Evolutionary conservation across 1,140 invertebrate genomes (phyloP).

Genomic region (Gonioctena quinquepunctata): DNA sequence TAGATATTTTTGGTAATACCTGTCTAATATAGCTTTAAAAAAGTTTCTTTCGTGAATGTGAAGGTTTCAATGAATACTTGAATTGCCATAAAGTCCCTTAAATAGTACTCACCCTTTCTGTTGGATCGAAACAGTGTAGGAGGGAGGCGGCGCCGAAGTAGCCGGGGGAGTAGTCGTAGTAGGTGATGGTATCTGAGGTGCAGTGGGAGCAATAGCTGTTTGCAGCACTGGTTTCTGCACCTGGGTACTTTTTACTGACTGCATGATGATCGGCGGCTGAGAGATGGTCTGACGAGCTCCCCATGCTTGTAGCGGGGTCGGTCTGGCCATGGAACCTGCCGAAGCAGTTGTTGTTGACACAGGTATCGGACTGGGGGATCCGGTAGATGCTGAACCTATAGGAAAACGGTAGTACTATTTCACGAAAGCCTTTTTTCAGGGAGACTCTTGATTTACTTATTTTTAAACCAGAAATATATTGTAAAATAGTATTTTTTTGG

Average conservation of each 20-base stretch:
- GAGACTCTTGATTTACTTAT: too few relatives aligned
- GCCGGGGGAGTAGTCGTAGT: constrained; percentile 53
- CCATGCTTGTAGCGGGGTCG: constrained; percentile 76
- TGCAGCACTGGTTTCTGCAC: constrained; percentile 92
- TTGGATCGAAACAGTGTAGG: constrained; percentile 79
- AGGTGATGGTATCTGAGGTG: constrained; percentile 60
- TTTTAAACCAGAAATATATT: too few relatives aligned
- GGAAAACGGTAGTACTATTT: neutral
- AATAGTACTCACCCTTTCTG: constrained; percentile 60
- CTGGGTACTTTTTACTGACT: constrained; percentile 92
- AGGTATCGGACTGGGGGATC: constrained; percentile 80
- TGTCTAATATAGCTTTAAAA: too few relatives aligned
- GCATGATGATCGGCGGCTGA: constrained; percentile 93
- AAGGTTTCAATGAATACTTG: too few relatives aligned
- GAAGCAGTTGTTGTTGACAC: constrained; percentile 63
- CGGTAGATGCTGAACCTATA: constrained; percentile 50
- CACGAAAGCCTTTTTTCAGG: neutral
- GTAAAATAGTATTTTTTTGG: too few relatives aligned
- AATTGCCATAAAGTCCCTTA: too few relatives aligned
- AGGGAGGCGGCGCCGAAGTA: constrained; percentile 73
- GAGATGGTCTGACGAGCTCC: constrained; percentile 80
- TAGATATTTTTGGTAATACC: too few relatives aligned
- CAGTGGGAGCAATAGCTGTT: constrained; percentile 87
- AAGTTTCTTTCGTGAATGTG: too few relatives aligned
- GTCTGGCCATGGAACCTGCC: constrained; percentile 66